These are phyloP conservation scores for Lepus europaeus DNA, from an alignment of 2,113 vertebrate genomes.

Conservation along the genomic window DNA sequence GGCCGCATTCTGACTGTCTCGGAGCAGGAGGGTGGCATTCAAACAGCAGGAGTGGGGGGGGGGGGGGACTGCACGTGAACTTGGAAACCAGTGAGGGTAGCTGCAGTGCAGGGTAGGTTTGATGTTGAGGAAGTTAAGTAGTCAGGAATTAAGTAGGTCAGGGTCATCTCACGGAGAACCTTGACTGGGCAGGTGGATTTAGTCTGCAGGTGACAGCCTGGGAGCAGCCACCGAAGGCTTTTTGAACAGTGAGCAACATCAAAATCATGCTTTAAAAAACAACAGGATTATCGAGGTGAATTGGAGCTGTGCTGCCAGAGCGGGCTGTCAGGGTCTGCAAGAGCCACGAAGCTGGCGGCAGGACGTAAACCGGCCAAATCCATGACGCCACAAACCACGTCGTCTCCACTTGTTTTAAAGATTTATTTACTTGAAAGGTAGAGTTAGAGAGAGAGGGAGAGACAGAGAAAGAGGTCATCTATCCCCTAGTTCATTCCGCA, in stretches of 20 bases:
- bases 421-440: too few relatives aligned
- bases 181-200: not conserved
- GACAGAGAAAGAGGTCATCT: too few relatives aligned
- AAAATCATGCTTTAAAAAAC: constrained; percentile 44
- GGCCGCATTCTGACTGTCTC: not conserved
- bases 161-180: not conserved
- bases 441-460: too few relatives aligned
- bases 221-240: not conserved
- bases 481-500: too few relatives aligned
- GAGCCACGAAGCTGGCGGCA: not conserved
- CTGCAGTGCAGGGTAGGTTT: not conserved
- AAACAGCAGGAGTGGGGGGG: not conserved
- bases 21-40: not conserved
- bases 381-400: fast-evolving
- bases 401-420: not conserved
- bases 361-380: not conserved
- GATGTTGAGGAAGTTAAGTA: not conserved
- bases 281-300: not conserved
- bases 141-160: not conserved
- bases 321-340: not conserved
- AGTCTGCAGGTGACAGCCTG: not conserved
- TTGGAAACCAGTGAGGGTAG: not conserved
- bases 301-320: not conserved
- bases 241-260: not conserved
- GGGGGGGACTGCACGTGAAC: not conserved